phyloP scores from a whole-genome alignment of 2,888 invertebrate genomes.

The Leucoptera coffeella region DNA sequence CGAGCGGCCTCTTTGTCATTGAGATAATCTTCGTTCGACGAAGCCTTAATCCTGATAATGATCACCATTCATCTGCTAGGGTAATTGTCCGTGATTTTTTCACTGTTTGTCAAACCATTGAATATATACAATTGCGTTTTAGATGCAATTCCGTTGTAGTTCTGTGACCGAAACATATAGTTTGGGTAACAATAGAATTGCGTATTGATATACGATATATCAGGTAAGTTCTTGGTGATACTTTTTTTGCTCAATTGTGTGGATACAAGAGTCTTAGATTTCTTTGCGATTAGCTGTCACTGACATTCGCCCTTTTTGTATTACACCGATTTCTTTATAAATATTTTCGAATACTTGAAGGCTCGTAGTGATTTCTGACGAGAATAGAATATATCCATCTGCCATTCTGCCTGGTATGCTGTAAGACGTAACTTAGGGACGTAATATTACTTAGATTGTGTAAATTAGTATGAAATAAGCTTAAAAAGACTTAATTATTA shows the following conservation, averaged over 20 bases:
- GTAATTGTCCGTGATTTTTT: conserved; percentile 34
- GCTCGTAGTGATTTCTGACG: too few relatives aligned
- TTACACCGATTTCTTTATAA: neutral
- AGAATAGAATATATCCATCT: too few relatives aligned
- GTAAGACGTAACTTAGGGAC: too few relatives aligned
- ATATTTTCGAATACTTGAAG: neutral
- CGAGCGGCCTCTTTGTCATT: conserved; percentile 31
- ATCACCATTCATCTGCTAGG: conserved; percentile 43
- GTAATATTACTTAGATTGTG: too few relatives aligned
- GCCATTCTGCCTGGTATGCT: too few relatives aligned
- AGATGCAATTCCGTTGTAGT: conserved; percentile 28
- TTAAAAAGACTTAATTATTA: too few relatives aligned
- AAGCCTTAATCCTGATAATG: conserved; percentile 26
- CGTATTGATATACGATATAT: conserved; percentile 42
- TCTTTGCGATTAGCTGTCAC: conserved; percentile 18
- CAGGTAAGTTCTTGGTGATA: conserved; percentile 28
- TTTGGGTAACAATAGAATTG: conserved; percentile 33
- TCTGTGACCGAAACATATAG: conserved; percentile 31
- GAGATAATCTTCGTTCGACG: conserved; percentile 29
- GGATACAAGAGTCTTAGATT: conserved; percentile 21
- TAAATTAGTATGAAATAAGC: too few relatives aligned
- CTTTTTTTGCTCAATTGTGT: conserved; percentile 12
- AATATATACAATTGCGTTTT: conserved; percentile 42
- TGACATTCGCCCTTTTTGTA: neutral
- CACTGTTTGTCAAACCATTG: conserved; percentile 14